These are phyloP conservation scores for Mythimna pallens DNA, from an alignment of 2,888 invertebrate genomes.

Conservation along the genomic window DNA sequence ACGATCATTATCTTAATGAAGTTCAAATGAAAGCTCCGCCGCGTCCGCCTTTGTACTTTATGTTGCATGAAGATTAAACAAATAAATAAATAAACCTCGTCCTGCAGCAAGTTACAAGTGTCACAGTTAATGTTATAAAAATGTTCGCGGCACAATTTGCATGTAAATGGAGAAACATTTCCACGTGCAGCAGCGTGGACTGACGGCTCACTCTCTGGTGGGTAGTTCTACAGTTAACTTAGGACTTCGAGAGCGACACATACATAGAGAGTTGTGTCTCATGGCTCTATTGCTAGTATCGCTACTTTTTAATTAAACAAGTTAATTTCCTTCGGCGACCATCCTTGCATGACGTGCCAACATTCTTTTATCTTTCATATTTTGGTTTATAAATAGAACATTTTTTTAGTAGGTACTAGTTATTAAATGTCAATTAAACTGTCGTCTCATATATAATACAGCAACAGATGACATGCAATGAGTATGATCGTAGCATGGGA, in stretches of 20 bases:
- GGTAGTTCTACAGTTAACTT: not conserved
- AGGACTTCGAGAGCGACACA: not conserved
- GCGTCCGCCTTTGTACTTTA: no score
- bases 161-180: conserved; percentile 25
- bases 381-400: no score
- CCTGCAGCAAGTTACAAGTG: conserved; percentile 7
- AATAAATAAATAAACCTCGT: not conserved
- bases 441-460: not conserved
- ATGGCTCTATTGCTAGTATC: not conserved
- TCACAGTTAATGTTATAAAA: conserved; percentile 28
- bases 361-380: no score
- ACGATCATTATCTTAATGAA: conserved; percentile 27
- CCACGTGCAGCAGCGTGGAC: conserved; percentile 1
- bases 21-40: conserved; percentile 5
- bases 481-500: no score
- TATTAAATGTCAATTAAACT: not conserved
- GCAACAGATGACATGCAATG: not conserved
- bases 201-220: conserved; percentile 4
- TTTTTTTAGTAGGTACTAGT: no score
- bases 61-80: no score
- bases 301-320: not conserved
- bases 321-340: not conserved
- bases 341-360: no score
- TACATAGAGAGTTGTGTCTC: not conserved
- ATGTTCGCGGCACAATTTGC: conserved; percentile 26